phyloP scores from a whole-genome alignment of 2,113 vertebrate species.

The Pluvialis apricaria region DNA sequence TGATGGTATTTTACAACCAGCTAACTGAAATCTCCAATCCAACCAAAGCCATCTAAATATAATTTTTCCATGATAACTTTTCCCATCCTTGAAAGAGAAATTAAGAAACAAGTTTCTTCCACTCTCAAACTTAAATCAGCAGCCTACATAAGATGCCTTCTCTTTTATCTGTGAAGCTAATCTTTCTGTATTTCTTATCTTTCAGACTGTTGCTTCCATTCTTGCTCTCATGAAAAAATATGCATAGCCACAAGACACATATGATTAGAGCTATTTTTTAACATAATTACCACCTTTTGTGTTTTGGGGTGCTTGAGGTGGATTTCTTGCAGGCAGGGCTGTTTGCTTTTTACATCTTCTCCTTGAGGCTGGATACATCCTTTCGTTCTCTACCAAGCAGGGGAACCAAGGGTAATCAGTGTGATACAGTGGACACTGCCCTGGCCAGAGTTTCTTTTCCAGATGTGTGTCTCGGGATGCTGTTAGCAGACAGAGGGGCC shows the following conservation, averaged over 20 bases:
- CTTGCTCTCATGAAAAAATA: not conserved
- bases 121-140: not conserved
- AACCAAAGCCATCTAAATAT: not conserved
- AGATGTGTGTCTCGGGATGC: not conserved
- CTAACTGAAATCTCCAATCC: not conserved
- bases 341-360: not conserved
- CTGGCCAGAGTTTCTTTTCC: not conserved
- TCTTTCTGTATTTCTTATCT: not conserved
- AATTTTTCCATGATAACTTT: not conserved
- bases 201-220: not conserved
- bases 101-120: not conserved
- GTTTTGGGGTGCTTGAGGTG: not conserved
- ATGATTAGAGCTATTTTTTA: not conserved
- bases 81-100: not conserved
- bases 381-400: not conserved
- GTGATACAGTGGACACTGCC: not conserved
- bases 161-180: not conserved
- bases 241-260: not conserved
- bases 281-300: not conserved
- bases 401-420: no score
- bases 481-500: not conserved
- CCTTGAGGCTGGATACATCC: not conserved
- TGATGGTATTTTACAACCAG: slow-evolving; percentile 13
- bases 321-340: rapidly evolving
- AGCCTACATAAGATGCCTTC: not conserved